These are phyloP conservation scores for Lycodopsis pacificus DNA, from an alignment of 2,797 vertebrate species.

Conservation along the genomic window DNA sequence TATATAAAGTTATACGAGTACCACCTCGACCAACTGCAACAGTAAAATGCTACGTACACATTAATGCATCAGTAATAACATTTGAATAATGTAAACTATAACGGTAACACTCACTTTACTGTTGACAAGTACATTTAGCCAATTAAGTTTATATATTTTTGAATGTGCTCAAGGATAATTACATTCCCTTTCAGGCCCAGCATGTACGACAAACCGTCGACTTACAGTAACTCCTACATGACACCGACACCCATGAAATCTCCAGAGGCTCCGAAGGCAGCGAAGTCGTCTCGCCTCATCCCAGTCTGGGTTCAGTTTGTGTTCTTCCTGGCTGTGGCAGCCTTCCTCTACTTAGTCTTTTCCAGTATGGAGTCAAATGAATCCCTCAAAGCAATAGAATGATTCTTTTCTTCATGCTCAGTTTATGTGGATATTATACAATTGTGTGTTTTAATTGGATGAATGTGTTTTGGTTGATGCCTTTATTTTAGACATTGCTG, in stretches of 20 bases:
- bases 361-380: slow-evolving; percentile 78
- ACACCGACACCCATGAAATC: slow-evolving; percentile 47
- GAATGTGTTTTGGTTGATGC: slow-evolving; percentile 43
- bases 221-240: slow-evolving; percentile 57
- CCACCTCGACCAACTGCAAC: neutral
- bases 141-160: neutral
- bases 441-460: slow-evolving; percentile 43
- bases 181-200: slow-evolving; percentile 52
- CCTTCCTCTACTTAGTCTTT: slow-evolving; percentile 79
- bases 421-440: slow-evolving; percentile 18
- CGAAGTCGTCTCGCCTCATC: slow-evolving; percentile 63
- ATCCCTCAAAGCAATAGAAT: slow-evolving; percentile 68
- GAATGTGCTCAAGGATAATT: neutral
- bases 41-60: neutral
- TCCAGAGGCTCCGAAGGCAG: slow-evolving; percentile 21
- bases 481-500: slow-evolving; percentile 38
- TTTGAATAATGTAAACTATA: neutral
- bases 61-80: neutral
- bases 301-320: slow-evolving; percentile 82
- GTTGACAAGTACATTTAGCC: neutral
- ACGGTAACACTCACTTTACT: neutral
- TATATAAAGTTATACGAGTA: neutral
- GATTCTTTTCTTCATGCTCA: slow-evolving; percentile 19
- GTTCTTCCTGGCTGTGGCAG: slow-evolving; percentile 75
- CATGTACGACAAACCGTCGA: slow-evolving; percentile 59